Evolutionary conservation across 2,888 invertebrate genomes (phyloP), one percentile per base, ranked within the genome.

Genomic region (Erebia aethiops): DNA sequence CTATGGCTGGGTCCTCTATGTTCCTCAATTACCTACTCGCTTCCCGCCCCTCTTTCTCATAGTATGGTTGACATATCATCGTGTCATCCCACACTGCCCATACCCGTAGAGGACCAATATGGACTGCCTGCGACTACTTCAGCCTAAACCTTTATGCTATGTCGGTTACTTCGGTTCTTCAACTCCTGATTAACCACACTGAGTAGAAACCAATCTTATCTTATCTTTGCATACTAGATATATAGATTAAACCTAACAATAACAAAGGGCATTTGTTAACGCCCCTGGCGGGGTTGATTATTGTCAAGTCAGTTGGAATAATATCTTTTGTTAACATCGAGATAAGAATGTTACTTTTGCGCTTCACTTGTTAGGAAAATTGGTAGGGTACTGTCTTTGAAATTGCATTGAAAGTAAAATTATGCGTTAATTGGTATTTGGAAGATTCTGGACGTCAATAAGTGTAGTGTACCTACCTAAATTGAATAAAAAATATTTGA

Each of bases 291-390:
- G 81, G 79, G 84, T 85, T 89, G 89, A 87, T 89, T 86, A 84
- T 79, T 82, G 84, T 79, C 84, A 84, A 92, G 86, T 90, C 88
- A 87, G 86, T 86, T 80, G 91, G 84, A 91, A 91, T 86, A 82
- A 85, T 87, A 90, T 88, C 88, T 84, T 86, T 89, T 89, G 89
- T 89, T 88, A 86, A 89, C 89, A 86, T 83, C 83, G 73, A 81
- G 82, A 84, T 86, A 81, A 85, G 84, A 85, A 86, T 86, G 87
- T 89, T 87, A 87, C 89, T 88, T 90, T 88, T 81, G 79, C 87
- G 90, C 87, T 87, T 87, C 85, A 86, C 85, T 91, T 88, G 82
- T 77, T 85, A 84, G 85, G 87, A 88, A 89, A 87, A 90, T 91
- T 89, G 87, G 84, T 79, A 76, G 79, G 82, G 82, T 87, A 88